A percentile compares a stretch with the other conserved stretches of the same genome.
Evolutionary conservation across 2,888 invertebrate species (phyloP).

Genomic region (Morpho deidamia): DNA sequence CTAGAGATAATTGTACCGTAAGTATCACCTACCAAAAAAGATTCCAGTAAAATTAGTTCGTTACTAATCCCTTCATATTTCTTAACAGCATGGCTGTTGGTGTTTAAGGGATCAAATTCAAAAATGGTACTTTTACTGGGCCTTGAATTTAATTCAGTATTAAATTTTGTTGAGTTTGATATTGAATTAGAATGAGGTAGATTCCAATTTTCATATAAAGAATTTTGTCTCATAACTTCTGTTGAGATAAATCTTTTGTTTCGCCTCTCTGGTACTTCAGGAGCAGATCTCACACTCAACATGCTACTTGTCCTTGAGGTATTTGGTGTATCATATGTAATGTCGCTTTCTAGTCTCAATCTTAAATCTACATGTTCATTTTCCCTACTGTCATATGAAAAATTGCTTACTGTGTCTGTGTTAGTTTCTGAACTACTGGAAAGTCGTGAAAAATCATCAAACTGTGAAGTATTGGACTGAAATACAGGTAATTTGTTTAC

Average conservation of each 20-base stretch:
- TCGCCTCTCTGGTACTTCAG: slow-evolving; percentile 52
- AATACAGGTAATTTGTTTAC: slow-evolving; percentile 36
- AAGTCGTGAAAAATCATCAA: slow-evolving; percentile 58
- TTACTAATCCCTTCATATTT: slow-evolving; percentile 75
- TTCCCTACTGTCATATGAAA: slow-evolving; percentile 54
- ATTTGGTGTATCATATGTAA: slow-evolving; percentile 62
- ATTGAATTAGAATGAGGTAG: slow-evolving; percentile 42
- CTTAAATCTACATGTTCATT: slow-evolving; percentile 36
- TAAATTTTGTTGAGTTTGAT: slow-evolving; percentile 23
- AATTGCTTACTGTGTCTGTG: slow-evolving; percentile 53
- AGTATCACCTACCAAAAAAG: slow-evolving; percentile 83
- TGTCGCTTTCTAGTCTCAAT: slow-evolving; percentile 36
- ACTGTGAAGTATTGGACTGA: slow-evolving; percentile 46
- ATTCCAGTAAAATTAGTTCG: slow-evolving; percentile 81
- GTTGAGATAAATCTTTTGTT: slow-evolving; percentile 42
- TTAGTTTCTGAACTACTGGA: slow-evolving; percentile 60
- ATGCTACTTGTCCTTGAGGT: slow-evolving; percentile 53
- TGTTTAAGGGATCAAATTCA: slow-evolving; percentile 84
- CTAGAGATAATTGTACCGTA: slow-evolving; percentile 79
- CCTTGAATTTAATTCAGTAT: slow-evolving; percentile 31
- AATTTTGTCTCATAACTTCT: slow-evolving; percentile 55
- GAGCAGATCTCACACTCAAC: slow-evolving; percentile 43
- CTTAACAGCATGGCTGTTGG: slow-evolving; percentile 35
- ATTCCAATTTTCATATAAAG: slow-evolving; percentile 64
- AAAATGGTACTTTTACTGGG: slow-evolving; percentile 81